Conservation (phyloP, 2,888 invertebrate genomes). For the Ephialtes manifestator region DNA sequence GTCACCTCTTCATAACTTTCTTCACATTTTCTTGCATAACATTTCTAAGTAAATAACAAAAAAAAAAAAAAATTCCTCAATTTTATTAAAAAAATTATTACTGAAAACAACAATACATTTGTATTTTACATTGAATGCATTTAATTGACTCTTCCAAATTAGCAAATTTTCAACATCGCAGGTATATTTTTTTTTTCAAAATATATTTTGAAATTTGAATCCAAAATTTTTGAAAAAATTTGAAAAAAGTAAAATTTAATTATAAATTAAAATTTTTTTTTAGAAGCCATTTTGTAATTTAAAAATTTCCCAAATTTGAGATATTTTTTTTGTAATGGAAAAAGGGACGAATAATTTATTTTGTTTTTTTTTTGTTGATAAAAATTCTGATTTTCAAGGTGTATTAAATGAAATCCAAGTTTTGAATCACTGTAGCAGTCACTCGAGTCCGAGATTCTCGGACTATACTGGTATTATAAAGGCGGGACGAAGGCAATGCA, state of each 20-base stretch:
- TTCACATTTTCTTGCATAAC: slow-evolving; percentile 5
- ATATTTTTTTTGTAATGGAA: too few species aligned
- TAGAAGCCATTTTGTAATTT: too few species aligned
- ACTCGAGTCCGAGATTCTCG: slow-evolving; percentile 47
- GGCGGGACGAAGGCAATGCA: slow-evolving; percentile 76
- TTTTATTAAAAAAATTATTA: not conserved
- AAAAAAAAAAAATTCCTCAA: not conserved
- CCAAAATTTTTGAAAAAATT: too few species aligned
- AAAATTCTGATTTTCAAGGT: not conserved
- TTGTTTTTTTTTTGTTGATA: not conserved
- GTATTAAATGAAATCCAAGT: not conserved
- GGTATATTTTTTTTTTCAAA: not conserved
- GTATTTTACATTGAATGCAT: too few species aligned
- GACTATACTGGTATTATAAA: slow-evolving; percentile 38
- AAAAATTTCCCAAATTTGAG: too few species aligned
- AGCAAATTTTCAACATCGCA: too few species aligned
- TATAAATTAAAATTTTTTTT: too few species aligned
- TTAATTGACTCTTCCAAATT: too few species aligned
- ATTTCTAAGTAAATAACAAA: not conserved
- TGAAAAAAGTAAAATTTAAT: too few species aligned
- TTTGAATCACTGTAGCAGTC: slow-evolving; percentile 19
- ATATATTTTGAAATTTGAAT: too few species aligned
- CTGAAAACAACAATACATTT: not conserved
- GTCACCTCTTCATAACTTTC: slow-evolving; percentile 29
- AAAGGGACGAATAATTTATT: too few species aligned